Percentiles rank a stretch among this genome's conserved stretches.
Conservation (phyloP, 2,113 vertebrate genomes). For the Coryphaenoides rupestris region DNA sequence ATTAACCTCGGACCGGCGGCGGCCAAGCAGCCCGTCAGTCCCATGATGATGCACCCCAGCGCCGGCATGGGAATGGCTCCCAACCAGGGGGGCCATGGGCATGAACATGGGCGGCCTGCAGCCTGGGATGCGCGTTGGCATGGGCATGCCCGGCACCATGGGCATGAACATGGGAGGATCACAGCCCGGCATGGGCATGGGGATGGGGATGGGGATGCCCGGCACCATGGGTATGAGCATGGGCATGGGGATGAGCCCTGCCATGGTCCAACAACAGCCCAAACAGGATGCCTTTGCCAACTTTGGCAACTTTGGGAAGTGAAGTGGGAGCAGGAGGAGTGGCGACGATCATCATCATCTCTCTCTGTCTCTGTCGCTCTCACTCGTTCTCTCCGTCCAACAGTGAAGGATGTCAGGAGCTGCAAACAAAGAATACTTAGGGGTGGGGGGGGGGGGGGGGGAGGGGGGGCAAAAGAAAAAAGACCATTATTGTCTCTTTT, state of each 20-base stretch:
- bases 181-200: constrained; percentile 74
- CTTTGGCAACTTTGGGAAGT: constrained; percentile 98
- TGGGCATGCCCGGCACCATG: constrained; percentile 77
- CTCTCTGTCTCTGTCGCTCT: constrained; percentile 20
- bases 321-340: constrained; percentile 57
- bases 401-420: constrained; percentile 88
- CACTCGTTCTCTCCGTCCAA: constrained; percentile 37
- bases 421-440: constrained; percentile 83
- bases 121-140: constrained; percentile 58
- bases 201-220: constrained; percentile 82
- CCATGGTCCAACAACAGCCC: constrained; percentile 82
- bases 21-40: constrained; percentile 69
- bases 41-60: constrained; percentile 81
- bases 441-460: too few species aligned
- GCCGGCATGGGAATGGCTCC: constrained; percentile 65
- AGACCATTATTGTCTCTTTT: constrained; percentile 51
- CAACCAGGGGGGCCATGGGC: constrained; percentile 80
- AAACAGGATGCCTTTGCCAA: constrained; percentile 98
- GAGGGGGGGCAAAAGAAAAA: constrained; percentile 41
- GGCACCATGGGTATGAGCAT: constrained; percentile 81
- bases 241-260: constrained; percentile 77
- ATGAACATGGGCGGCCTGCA: constrained; percentile 53
- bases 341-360: constrained; percentile 12
- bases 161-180: not conserved
- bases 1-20: constrained; percentile 83